These are phyloP conservation scores for Nesoenas mayeri DNA, from an alignment of 2,113 vertebrate species.

Conservation along the genomic window DNA sequence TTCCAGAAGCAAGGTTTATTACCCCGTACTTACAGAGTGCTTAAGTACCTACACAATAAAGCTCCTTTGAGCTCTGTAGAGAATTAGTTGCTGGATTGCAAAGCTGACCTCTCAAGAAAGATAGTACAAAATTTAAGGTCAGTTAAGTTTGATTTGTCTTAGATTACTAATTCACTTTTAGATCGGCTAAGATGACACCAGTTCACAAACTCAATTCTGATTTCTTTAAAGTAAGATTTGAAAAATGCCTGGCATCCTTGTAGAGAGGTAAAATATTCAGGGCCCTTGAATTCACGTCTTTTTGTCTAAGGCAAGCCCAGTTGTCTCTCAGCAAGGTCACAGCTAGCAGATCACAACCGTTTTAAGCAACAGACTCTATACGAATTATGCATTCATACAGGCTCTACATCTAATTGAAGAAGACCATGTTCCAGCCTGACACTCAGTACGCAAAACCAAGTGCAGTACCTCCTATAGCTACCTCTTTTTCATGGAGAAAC, in stretches of 20 bases:
- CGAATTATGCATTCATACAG: background rate
- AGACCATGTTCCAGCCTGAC: accelerated
- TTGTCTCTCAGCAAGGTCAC: background rate
- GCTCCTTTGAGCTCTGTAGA: slow-evolving; percentile 5
- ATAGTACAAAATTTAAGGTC: slow-evolving; percentile 3
- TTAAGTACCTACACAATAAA: slow-evolving; percentile 25
- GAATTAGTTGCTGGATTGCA: slow-evolving; percentile 9
- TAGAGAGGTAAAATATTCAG: background rate
- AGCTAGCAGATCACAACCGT: background rate
- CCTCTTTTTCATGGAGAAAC: background rate
- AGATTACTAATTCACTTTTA: background rate
- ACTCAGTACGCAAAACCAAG: background rate
- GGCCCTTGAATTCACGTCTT: background rate
- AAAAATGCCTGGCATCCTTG: background rate
- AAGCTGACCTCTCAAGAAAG: background rate
- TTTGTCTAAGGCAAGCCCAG: background rate
- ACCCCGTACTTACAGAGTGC: slow-evolving; percentile 25
- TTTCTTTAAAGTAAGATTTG: background rate
- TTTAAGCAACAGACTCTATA: background rate
- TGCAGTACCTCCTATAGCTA: background rate
- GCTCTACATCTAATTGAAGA: background rate
- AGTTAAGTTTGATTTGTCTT: slow-evolving; percentile 6
- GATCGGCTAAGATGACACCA: background rate
- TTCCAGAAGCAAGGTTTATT: slow-evolving; percentile 54
- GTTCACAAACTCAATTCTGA: background rate